Percentiles rank a stretch among this genome's conserved stretches.
These are phyloP conservation scores for Ranitomeya variabilis DNA, from an alignment of 2,113 vertebrate genomes.

Conservation along the genomic window DNA sequence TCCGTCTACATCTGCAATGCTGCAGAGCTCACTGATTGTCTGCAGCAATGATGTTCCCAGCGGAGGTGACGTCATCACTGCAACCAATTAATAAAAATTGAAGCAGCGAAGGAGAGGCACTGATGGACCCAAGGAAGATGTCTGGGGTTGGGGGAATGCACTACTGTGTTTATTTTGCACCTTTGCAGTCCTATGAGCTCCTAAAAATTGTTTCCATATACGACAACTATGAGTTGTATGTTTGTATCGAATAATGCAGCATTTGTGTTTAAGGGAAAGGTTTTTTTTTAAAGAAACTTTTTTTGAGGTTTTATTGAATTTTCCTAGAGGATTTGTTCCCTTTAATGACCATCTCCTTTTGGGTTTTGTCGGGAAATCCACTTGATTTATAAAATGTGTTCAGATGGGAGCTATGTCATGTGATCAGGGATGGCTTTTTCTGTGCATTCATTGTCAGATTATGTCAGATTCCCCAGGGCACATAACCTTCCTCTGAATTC, in stretches of 20 bases:
- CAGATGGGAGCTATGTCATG: neutral
- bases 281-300: neutral
- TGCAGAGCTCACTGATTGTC: no score
- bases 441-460: neutral
- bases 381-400: neutral
- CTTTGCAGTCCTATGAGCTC: no score
- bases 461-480: neutral
- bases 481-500: neutral
- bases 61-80: no score
- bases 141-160: no score
- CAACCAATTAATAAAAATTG: no score
- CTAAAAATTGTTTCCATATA: no score
- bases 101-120: no score
- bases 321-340: neutral
- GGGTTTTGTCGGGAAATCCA: neutral
- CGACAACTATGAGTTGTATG: no score
- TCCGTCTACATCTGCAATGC: no score
- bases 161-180: no score
- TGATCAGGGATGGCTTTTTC: neutral
- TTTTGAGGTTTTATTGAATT: neutral
- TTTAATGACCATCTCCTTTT: neutral
- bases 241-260: neutral
- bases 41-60: no score
- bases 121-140: no score
- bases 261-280: neutral